Conservation (phyloP, 2,888 invertebrate species). For the Agelastica alni region DNA sequence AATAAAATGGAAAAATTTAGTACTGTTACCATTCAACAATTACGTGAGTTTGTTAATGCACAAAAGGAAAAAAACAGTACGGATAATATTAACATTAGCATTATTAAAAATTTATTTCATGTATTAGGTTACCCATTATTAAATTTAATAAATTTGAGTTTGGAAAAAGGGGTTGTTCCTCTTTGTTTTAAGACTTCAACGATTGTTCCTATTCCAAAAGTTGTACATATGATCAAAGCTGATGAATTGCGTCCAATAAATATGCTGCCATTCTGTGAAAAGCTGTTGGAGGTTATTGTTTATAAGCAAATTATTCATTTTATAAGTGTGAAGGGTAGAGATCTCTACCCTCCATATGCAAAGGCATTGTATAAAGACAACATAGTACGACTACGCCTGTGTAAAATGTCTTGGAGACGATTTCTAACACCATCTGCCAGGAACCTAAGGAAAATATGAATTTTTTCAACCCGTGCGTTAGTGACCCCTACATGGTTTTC, state of each 20-base stretch:
- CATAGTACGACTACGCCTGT: too few relatives aligned
- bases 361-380: too few relatives aligned
- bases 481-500: too few relatives aligned
- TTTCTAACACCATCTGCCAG: too few relatives aligned
- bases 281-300: background rate
- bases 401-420: too few relatives aligned
- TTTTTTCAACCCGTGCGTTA: too few relatives aligned
- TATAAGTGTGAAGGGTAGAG: too few relatives aligned
- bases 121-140: background rate
- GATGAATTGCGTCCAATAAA: too few relatives aligned
- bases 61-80: background rate
- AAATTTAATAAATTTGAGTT: slow-evolving; percentile 5
- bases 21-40: background rate
- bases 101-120: slow-evolving; percentile 9
- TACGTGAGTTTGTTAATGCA: background rate
- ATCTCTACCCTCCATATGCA: too few relatives aligned
- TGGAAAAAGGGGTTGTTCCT: slow-evolving; percentile 4
- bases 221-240: background rate
- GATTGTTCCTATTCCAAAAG: background rate
- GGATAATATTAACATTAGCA: background rate
- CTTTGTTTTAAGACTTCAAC: background rate
- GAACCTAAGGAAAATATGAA: too few relatives aligned
- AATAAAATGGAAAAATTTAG: slow-evolving; percentile 1
- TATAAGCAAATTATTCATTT: slow-evolving; percentile 1
- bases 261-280: slow-evolving; percentile 1